Evolutionary conservation across 2,113 vertebrate genomes (phyloP), one percentile per base, ranked within the genome.

Genomic region (Menidia beryllina): DNA sequence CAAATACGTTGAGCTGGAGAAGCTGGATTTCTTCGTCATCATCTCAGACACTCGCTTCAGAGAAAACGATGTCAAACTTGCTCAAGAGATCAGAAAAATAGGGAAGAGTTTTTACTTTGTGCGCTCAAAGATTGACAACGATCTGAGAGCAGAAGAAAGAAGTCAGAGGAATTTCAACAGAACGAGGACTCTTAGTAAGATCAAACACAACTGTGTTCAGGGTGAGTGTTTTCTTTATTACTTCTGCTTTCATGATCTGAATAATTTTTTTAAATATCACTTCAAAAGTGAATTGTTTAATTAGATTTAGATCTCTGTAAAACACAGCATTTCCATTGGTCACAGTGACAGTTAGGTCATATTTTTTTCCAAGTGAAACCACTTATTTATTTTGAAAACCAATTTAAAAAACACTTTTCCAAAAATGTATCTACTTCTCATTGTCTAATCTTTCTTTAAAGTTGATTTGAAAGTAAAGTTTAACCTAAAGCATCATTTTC

Each of bases 11-110:
- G 38, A 0, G 30, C 77, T 84, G 21, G 13, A 77, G 2, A 77
- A 2, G 20, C 80, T 51, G 69, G 79, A 85, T 63, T 82, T 79
- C 71, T 82, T 82, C 71, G 56, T 84, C 56, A 75, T 84, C 59
- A 52, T 84, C 47, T 81, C 77, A 67, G 25, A 3, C 1, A 9
- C 3, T 36, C 71, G 67, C 30, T 79, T 83, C 71, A 75, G 34
- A 54, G 72, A 83, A 72, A 79, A 79, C 41, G 67, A 75, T 51
- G 61, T 59, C 3, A 79, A 67, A 26, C 56, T 79, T 1, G 67
- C 56, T 24, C 0, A 13, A 15, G 77, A 69, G 49, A 77, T 84
- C 26, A 25, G 69, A 27, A 80, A 2, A 48, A 75, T 75, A 62
- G 0, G 1, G 25, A 79, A 83, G n/a, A 68, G 64, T 67, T 83